Evolutionary conservation across 37 sponge, comb jelly and placozoan genomes (phyloP).

Genomic region (Haliclona indistincta): DNA sequence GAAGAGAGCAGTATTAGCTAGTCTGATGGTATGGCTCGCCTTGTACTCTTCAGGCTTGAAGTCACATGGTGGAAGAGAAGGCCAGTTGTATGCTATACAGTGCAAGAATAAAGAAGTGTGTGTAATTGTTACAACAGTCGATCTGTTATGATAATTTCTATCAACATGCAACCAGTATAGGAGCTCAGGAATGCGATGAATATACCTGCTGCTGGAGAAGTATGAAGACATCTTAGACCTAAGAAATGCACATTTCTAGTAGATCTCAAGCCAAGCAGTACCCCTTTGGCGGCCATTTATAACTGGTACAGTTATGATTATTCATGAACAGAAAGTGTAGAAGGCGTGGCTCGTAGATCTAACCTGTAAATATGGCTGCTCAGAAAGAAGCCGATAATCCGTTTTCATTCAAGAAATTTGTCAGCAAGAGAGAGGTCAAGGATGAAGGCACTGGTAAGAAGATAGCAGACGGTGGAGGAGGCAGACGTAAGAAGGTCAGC

Average conservation of each 20-base stretch:
- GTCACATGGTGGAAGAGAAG: slow-evolving; percentile 55
- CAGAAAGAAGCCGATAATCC: slow-evolving; percentile 35
- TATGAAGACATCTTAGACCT: too few species aligned
- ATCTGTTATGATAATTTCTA: too few species aligned
- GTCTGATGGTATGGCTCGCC: slow-evolving; percentile 6
- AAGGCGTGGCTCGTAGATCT: slow-evolving; percentile 12
- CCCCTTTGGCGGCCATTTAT: too few species aligned
- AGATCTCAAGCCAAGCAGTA: too few species aligned
- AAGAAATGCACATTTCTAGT: too few species aligned
- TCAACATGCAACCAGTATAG: too few species aligned
- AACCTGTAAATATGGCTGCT: not conserved
- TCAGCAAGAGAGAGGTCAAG: slow-evolving; percentile 17
- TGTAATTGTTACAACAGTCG: too few species aligned
- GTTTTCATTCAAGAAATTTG: slow-evolving; percentile 66
- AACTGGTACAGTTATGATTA: too few species aligned
- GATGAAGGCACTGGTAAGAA: not conserved
- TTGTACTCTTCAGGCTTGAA: slow-evolving; percentile 46
- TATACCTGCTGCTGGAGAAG: too few species aligned
- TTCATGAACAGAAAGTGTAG: too few species aligned
- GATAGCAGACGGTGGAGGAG: not conserved
- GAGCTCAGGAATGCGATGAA: too few species aligned
- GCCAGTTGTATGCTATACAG: not conserved
- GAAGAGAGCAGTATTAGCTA: not conserved
- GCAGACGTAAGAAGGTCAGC: not conserved
- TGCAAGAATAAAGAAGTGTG: not conserved